These are phyloP conservation scores for Verasper variegatus DNA, from an alignment of 2,113 vertebrate genomes.

Conservation along the genomic window DNA sequence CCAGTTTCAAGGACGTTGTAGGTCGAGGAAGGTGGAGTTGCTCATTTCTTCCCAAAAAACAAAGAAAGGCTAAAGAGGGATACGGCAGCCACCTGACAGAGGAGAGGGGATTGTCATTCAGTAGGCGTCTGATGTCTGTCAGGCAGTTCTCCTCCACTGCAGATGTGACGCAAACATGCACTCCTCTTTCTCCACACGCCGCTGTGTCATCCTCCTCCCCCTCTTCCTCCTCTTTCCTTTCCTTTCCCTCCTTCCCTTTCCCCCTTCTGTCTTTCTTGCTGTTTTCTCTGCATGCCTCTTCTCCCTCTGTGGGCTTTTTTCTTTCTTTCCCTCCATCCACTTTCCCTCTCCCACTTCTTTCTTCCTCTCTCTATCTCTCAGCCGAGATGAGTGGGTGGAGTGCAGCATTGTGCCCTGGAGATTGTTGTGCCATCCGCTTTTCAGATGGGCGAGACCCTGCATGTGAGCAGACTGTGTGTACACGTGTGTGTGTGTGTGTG, in stretches of 20 bases:
- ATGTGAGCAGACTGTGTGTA: constrained; percentile 10
- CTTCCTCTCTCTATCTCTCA: constrained; percentile 57
- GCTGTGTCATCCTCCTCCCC: constrained; percentile 53
- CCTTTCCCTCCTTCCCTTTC: constrained; percentile 7
- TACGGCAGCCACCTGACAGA: constrained; percentile 61
- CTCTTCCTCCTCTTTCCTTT: neutral
- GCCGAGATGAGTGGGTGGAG: constrained; percentile 76
- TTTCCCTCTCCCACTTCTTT: constrained; percentile 37
- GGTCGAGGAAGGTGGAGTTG: constrained; percentile 12
- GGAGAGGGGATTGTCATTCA: constrained; percentile 74
- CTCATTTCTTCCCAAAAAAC: constrained; percentile 3
- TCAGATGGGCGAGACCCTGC: constrained; percentile 39
- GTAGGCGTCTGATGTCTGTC: constrained; percentile 73
- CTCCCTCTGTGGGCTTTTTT: constrained; percentile 15
- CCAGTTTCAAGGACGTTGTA: constrained; percentile 56
- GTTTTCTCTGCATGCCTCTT: constrained; percentile 20
- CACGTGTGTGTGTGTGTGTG: neutral
- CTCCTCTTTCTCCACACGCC: constrained; percentile 50
- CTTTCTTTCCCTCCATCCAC: neutral
- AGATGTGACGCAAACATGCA: constrained; percentile 73
- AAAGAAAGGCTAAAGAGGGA: constrained; percentile 6
- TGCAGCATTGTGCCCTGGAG: constrained; percentile 74
- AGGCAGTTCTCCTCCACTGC: constrained; percentile 77
- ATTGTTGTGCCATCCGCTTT: constrained; percentile 70
- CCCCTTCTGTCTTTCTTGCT: constrained; percentile 20